phyloP scores from a whole-genome alignment of 2,888 invertebrate genomes.

The Agrotis ipsilon region DNA sequence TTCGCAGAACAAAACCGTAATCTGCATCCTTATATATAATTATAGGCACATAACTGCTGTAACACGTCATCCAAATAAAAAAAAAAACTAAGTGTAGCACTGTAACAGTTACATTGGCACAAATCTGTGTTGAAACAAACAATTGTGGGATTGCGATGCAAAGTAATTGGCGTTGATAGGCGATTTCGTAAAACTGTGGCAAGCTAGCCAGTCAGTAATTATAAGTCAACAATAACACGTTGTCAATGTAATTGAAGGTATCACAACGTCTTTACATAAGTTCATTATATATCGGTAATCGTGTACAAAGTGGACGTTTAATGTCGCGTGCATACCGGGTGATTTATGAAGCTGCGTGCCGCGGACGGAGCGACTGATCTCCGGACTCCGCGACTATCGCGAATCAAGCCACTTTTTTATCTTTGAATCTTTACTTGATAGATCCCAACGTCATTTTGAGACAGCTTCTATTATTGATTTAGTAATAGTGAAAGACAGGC shows the following conservation, averaged over 20 bases:
- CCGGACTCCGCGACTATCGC: slow-evolving; percentile 47
- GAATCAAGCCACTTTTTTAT: slow-evolving; percentile 33
- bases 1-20: slow-evolving; percentile 39
- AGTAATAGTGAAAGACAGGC: neutral
- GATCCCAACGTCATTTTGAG: slow-evolving; percentile 27
- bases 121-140: slow-evolving; percentile 64
- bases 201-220: slow-evolving; percentile 71
- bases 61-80: slow-evolving; percentile 52
- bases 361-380: slow-evolving; percentile 51
- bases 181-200: slow-evolving; percentile 75
- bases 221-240: slow-evolving; percentile 82
- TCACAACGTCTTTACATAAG: slow-evolving; percentile 80
- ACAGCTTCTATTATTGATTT: slow-evolving; percentile 20
- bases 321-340: slow-evolving; percentile 69
- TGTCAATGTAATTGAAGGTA: slow-evolving; percentile 85
- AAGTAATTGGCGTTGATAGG: slow-evolving; percentile 72
- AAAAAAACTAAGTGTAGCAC: slow-evolving; percentile 51
- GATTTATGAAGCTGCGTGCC: slow-evolving; percentile 69
- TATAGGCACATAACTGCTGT: slow-evolving; percentile 39
- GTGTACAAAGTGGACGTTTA: slow-evolving; percentile 65
- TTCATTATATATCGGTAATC: slow-evolving; percentile 73
- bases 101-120: slow-evolving; percentile 43
- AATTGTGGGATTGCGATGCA: slow-evolving; percentile 63
- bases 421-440: slow-evolving; percentile 26
- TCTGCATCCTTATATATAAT: slow-evolving; percentile 45